Conservation (phyloP, 2,888 invertebrate genomes). For the Conops quadrifasciatus region DNA sequence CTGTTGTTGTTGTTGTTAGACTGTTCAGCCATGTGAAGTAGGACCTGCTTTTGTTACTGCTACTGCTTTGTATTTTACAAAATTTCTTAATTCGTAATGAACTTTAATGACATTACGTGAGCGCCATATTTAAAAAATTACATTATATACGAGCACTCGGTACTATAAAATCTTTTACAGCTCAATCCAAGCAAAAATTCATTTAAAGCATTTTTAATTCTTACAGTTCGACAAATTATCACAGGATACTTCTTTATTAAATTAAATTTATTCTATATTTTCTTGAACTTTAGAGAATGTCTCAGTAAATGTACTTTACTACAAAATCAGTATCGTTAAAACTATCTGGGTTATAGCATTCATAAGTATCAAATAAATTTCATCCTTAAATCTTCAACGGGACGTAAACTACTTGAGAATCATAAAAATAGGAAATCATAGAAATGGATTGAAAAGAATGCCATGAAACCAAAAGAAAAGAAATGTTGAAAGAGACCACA, state of each 20-base stretch:
- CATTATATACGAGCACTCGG: not conserved
- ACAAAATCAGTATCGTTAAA: no score
- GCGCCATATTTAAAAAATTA: constrained; percentile 40
- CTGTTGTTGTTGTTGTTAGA: no score
- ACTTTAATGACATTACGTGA: constrained; percentile 50
- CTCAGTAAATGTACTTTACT: not conserved
- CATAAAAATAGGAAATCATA: constrained; percentile 13
- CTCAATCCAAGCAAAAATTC: no score
- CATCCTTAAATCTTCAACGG: constrained; percentile 20
- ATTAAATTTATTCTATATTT: not conserved
- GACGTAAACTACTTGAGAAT: constrained; percentile 25
- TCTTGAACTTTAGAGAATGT: not conserved
- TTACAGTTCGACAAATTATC: no score
- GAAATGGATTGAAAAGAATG: not conserved
- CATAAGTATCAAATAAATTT: constrained; percentile 21
- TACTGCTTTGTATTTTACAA: constrained; percentile 24
- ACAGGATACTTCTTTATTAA: not conserved
- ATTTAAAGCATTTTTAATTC: no score
- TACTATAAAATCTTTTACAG: no score
- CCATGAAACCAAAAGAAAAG: not conserved
- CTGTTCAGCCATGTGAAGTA: no score
- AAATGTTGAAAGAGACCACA: not conserved
- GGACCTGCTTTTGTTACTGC: not conserved
- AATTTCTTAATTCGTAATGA: constrained; percentile 49
- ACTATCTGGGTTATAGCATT: no score